These are phyloP conservation scores for Elysia chlorotica DNA, from an alignment of 1,140 invertebrate species.

Conservation along the genomic window DNA sequence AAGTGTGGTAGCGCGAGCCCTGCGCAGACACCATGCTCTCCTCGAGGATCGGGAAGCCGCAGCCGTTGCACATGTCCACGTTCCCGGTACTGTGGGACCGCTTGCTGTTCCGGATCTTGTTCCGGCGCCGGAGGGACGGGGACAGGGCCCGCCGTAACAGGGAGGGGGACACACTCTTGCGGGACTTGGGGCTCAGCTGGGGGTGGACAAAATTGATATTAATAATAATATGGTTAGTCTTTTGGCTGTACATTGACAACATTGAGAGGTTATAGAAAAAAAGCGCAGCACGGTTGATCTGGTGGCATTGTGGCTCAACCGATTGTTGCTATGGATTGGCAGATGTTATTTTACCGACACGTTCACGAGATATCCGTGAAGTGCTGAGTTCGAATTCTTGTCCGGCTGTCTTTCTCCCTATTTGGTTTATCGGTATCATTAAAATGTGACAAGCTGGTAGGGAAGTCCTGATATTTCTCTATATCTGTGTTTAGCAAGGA, in stretches of 20 bases:
- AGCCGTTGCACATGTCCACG: constrained; percentile 29
- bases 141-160: constrained; percentile 19
- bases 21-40: constrained; percentile 31
- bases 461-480: too few species aligned
- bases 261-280: neutral
- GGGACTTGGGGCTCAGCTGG: constrained; percentile 18
- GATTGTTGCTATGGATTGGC: neutral
- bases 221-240: neutral
- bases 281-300: neutral
- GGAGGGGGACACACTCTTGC: constrained; percentile 22
- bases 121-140: constrained; percentile 15
- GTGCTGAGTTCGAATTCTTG: neutral
- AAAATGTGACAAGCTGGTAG: too few species aligned
- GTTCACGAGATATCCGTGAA: neutral
- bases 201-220: neutral
- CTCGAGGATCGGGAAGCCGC: constrained; percentile 33
- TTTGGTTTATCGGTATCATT: too few species aligned
- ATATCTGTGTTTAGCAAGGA: too few species aligned
- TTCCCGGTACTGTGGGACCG: constrained; percentile 16
- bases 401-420: too few species aligned
- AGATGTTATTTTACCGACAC: neutral
- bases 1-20: constrained; percentile 26
- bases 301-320: neutral
- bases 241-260: neutral
- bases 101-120: constrained; percentile 15